phyloP scores from a whole-genome alignment of 1,140 invertebrate species.

The Lordiphosa mommai region DNA sequence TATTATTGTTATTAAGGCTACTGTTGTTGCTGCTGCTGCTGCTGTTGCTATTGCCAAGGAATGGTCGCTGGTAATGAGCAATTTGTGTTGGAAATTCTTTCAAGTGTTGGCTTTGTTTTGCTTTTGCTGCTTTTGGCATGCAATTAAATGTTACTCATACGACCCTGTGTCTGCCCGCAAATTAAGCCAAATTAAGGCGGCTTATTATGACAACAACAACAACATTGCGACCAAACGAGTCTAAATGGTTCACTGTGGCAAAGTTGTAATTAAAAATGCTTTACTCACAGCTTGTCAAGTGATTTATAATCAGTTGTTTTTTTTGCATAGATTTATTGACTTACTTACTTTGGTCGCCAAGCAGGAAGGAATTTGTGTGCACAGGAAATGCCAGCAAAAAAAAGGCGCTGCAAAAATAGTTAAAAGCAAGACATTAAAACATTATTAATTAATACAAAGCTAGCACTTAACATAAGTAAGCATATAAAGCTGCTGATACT shows the following conservation, averaged over 20 bases:
- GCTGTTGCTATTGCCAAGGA: conserved; percentile 49
- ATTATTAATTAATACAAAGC: conserved; percentile 69
- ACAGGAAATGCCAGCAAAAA: conserved; percentile 56
- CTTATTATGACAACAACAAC: conserved; percentile 51
- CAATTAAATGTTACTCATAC: conserved; percentile 77
- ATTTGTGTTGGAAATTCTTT: conserved; percentile 66
- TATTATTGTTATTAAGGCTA: conserved; percentile 65
- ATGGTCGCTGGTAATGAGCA: conserved; percentile 62
- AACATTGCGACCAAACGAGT: not conserved
- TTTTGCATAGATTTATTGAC: conserved; percentile 69
- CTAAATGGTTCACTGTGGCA: conserved; percentile 32
- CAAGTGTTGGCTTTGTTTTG: conserved; percentile 38
- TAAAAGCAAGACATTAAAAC: conserved; percentile 57
- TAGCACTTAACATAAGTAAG: conserved; percentile 54
- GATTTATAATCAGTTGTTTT: conserved; percentile 60
- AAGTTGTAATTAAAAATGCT: conserved; percentile 61
- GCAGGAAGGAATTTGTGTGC: conserved; percentile 53
- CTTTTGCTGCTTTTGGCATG: conserved; percentile 32
- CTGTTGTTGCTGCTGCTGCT: conserved; percentile 21
- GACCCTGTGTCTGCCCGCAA: conserved; percentile 71
- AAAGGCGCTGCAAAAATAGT: conserved; percentile 45
- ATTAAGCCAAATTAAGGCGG: conserved; percentile 66
- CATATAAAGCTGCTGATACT: conserved; percentile 7
- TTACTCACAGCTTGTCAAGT: conserved; percentile 50
- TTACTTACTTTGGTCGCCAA: conserved; percentile 19